Percentiles rank a stretch among this genome's conserved stretches.
Evolutionary conservation across 2,888 invertebrate genomes (phyloP).

Genomic region (Griposia aprilina): DNA sequence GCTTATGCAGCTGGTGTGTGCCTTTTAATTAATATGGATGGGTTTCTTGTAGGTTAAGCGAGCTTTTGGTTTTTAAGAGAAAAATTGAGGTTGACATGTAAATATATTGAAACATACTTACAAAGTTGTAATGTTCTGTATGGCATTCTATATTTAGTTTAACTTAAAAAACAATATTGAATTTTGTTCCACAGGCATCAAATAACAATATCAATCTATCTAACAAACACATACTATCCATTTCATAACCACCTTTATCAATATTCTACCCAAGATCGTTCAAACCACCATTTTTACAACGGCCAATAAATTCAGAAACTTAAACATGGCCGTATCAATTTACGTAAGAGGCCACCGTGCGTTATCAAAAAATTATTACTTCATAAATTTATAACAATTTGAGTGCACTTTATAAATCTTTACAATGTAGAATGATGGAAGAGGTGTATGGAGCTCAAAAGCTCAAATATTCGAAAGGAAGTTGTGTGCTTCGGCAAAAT

Average conservation of each 20-base stretch:
- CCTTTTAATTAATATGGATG: not conserved
- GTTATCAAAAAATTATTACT: constrained; percentile 72
- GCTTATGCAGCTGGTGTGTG: not conserved
- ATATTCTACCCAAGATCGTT: constrained; percentile 16
- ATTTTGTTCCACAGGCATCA: not conserved
- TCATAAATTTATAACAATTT: constrained; percentile 71
- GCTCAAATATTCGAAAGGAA: constrained; percentile 54
- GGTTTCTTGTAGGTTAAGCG: not conserved
- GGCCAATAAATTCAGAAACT: constrained; percentile 70
- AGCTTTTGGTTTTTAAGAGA: accelerated
- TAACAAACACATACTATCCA: not conserved
- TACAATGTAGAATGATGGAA: constrained; percentile 55
- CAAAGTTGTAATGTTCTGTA: not conserved
- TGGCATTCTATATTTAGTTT: not conserved
- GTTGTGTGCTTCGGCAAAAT: constrained; percentile 10
- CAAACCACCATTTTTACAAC: constrained; percentile 62
- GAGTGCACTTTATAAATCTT: constrained; percentile 67
- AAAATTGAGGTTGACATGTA: not conserved
- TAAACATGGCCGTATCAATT: constrained; percentile 73
- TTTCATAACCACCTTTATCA: constrained; percentile 7
- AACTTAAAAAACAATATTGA: too few species aligned
- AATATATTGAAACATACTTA: too few species aligned
- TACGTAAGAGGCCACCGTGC: constrained; percentile 73
- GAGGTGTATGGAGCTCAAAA: constrained; percentile 33
- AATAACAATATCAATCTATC: not conserved